Evolutionary conservation across 1,140 invertebrate genomes (phyloP).

Genomic region (Melanaphis sacchari): DNA sequence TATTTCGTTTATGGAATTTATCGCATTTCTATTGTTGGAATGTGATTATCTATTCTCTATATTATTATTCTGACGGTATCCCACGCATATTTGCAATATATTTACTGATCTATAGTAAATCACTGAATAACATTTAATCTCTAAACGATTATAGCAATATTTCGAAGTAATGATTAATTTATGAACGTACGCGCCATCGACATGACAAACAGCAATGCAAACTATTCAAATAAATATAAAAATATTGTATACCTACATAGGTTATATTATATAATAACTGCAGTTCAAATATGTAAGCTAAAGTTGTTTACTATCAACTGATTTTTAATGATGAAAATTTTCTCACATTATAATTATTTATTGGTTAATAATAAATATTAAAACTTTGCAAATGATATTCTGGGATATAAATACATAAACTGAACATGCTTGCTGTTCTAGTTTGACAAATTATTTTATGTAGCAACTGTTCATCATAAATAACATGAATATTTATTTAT

Average conservation of each 20-base stretch:
- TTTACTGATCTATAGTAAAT: background rate
- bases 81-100: background rate
- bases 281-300: no score
- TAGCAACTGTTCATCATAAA: background rate
- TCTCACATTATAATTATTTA: background rate
- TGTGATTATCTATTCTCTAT: background rate
- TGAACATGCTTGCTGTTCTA: background rate
- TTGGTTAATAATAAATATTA: background rate
- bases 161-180: background rate
- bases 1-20: background rate
- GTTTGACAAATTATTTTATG: conserved; percentile 9
- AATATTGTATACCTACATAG: background rate
- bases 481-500: conserved; percentile 2
- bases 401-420: background rate
- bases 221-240: background rate
- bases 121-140: background rate
- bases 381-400: background rate
- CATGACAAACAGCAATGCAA: background rate
- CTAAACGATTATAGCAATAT: background rate
- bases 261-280: no score
- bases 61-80: background rate
- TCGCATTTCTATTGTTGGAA: background rate
- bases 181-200: background rate
- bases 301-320: no score
- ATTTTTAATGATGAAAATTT: no score